These are phyloP conservation scores for Malaclemys terrapin DNA, from an alignment of 2,113 vertebrate species.

Conservation along the genomic window DNA sequence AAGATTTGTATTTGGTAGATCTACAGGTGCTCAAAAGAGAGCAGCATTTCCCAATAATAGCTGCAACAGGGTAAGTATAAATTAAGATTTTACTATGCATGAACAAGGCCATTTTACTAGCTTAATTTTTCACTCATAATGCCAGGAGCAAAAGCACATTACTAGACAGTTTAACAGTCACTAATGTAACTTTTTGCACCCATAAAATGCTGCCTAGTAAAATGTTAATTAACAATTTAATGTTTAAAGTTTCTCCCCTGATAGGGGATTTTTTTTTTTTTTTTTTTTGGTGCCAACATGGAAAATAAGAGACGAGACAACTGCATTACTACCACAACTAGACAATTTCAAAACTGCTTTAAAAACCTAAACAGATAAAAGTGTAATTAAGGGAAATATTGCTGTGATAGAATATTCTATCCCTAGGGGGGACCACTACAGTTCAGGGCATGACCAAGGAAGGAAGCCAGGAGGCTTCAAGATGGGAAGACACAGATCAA, in stretches of 20 bases:
- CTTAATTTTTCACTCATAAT: neutral
- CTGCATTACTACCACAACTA: neutral
- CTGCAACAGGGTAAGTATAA: accelerated
- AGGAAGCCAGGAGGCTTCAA: neutral
- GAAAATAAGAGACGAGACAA: neutral
- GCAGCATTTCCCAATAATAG: neutral
- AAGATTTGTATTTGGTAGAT: accelerated
- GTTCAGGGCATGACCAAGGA: neutral
- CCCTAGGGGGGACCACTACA: neutral
- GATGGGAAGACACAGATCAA: neutral
- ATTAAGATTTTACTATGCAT: accelerated
- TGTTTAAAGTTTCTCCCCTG: accelerated
- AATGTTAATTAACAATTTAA: accelerated
- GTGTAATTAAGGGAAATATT: neutral
- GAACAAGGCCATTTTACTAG: neutral
- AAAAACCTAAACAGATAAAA: accelerated
- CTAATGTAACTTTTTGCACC: accelerated
- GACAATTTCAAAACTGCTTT: too few species aligned
- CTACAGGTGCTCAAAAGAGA: accelerated
- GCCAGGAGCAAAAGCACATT: neutral
- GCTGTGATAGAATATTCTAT: neutral
- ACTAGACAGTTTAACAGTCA: neutral
- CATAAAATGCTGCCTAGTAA: accelerated
- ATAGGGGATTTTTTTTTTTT: accelerated
- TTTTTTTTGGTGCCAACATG: accelerated